These are phyloP conservation scores for Pygmarrhopalites habei DNA, from an alignment of 1,140 invertebrate species.

Conservation along the genomic window DNA sequence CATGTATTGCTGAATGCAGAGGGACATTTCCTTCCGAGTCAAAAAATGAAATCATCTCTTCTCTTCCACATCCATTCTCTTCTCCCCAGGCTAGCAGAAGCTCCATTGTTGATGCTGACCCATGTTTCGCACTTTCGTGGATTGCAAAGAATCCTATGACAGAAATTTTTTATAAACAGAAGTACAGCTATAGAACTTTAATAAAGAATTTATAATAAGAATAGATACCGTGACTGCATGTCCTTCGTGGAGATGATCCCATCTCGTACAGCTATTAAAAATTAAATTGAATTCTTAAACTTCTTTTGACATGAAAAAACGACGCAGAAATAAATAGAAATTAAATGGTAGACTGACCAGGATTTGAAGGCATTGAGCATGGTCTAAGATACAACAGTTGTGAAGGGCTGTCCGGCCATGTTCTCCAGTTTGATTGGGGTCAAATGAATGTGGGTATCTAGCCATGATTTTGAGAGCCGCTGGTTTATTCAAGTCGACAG, in stretches of 20 bases:
- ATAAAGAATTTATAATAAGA: too few species aligned
- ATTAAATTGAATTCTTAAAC: background rate
- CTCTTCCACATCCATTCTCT: conserved; percentile 61
- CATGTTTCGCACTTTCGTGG: conserved; percentile 78
- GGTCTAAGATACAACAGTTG: conserved; percentile 70
- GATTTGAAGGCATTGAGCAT: conserved; percentile 66
- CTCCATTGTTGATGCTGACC: conserved; percentile 73
- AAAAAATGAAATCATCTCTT: conserved; percentile 73
- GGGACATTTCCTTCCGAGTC: conserved; percentile 38
- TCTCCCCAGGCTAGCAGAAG: conserved; percentile 68
- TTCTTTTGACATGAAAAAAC: background rate
- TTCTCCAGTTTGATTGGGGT: conserved; percentile 65
- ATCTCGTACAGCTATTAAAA: conserved; percentile 66
- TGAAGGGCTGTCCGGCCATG: conserved; percentile 69
- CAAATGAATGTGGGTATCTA: conserved; percentile 56
- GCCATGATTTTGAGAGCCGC: conserved; percentile 59
- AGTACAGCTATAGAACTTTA: too few species aligned
- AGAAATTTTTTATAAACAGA: too few species aligned
- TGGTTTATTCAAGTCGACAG: conserved; percentile 65
- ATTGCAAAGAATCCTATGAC: conserved; percentile 63
- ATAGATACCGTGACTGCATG: conserved; percentile 81
- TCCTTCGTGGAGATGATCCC: conserved; percentile 58
- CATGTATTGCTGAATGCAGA: conserved; percentile 45
- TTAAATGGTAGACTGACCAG: conserved; percentile 53
- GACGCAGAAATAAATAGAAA: background rate